Evolutionary conservation across 2,888 invertebrate species (phyloP).

Genomic region (Pharmacophagus antenor): DNA sequence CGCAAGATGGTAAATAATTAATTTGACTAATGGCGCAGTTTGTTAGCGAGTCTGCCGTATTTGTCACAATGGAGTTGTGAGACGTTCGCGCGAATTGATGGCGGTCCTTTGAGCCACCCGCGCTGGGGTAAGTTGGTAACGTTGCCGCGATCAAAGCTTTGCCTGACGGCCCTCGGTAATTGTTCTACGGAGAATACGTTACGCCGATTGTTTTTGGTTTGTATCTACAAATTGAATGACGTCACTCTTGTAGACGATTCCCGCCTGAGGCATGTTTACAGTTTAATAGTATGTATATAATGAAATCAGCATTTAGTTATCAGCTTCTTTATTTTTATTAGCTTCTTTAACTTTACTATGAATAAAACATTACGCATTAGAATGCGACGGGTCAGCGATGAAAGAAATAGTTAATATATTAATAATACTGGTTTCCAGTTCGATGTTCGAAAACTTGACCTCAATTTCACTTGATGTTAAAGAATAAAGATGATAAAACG

Average conservation of each 20-base stretch:
- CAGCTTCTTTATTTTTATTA: no score
- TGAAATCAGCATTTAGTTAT: no score
- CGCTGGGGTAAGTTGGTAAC: conserved; percentile 31
- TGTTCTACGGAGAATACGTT: conserved; percentile 13
- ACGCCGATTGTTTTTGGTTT: conserved; percentile 7
- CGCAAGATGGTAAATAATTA: conserved; percentile 74
- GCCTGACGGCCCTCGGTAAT: conserved; percentile 7
- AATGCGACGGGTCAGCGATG: no score
- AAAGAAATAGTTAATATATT: no score
- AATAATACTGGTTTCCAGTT: no score
- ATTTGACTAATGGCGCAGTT: conserved; percentile 77
- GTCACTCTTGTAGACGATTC: not conserved
- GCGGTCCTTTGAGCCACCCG: conserved; percentile 36
- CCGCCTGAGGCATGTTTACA: no score
- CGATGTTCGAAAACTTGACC: no score
- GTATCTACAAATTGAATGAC: not conserved
- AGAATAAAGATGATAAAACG: no score
- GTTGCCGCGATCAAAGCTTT: conserved; percentile 24
- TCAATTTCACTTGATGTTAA: no score
- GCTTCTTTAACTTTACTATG: no score
- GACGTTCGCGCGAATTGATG: conserved; percentile 44
- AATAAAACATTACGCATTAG: no score
- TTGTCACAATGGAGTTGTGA: conserved; percentile 55
- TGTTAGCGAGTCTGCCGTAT: conserved; percentile 60
- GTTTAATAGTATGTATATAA: no score